These are phyloP conservation scores for Lophius americanus DNA, from an alignment of 2,797 vertebrate genomes.

Conservation along the genomic window DNA sequence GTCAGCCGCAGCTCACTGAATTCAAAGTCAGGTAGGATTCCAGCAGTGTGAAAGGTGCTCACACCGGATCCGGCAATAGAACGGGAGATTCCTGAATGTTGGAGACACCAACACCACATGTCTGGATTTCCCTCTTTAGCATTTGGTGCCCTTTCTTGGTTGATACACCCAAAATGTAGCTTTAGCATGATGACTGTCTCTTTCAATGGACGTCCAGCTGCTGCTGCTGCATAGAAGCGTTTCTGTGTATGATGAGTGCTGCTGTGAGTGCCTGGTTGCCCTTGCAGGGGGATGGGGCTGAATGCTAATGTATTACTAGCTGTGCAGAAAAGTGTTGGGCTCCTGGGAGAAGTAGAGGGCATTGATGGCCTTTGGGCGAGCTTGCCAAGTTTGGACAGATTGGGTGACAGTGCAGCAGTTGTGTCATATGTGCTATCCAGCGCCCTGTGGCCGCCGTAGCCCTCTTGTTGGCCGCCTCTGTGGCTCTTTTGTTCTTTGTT, in stretches of 20 bases:
- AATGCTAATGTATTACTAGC: slow-evolving; percentile 72
- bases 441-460: slow-evolving; percentile 13
- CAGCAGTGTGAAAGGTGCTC: slow-evolving; percentile 2
- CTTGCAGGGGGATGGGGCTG: slow-evolving; percentile 74
- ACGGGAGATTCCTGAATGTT: not conserved
- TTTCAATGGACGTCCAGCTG: slow-evolving; percentile 36
- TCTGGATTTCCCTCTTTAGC: not conserved
- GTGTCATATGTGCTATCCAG: slow-evolving; percentile 38
- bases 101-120: slow-evolving; percentile 13
- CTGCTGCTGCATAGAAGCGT: slow-evolving; percentile 50
- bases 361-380: slow-evolving; percentile 58
- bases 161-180: slow-evolving; percentile 15
- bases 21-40: slow-evolving; percentile 82
- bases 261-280: slow-evolving; percentile 61
- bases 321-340: slow-evolving; percentile 61
- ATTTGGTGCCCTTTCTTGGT: slow-evolving; percentile 4
- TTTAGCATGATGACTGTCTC: slow-evolving; percentile 13
- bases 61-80: not conserved
- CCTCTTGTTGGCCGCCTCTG: slow-evolving; percentile 37
- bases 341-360: slow-evolving; percentile 63
- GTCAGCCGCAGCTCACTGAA: slow-evolving; percentile 75
- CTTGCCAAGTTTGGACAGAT: slow-evolving; percentile 69
- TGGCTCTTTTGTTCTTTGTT: slow-evolving; percentile 74
- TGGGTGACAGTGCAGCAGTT: slow-evolving; percentile 66
- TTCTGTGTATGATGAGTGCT: slow-evolving; percentile 46